phyloP scores from a whole-genome alignment of 2,113 vertebrate genomes.

The Hylia prasina region DNA sequence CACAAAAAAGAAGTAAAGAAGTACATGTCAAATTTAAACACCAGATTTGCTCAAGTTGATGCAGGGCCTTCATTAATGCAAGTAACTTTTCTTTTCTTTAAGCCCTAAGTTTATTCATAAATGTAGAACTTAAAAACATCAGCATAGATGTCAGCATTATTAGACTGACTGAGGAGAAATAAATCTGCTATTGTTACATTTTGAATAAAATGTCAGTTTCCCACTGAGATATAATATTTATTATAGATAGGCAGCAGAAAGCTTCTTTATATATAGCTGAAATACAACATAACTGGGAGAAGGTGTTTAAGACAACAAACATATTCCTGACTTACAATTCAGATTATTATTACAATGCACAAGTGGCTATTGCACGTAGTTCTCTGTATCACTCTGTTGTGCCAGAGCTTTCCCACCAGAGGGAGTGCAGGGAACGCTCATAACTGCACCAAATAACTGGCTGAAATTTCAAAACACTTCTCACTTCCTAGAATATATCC shows the following conservation, averaged over 20 bases:
- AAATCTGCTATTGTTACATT: neutral
- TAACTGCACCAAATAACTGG: neutral
- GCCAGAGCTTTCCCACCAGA: neutral
- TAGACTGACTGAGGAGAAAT: neutral
- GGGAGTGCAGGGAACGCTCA: neutral
- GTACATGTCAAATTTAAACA: neutral
- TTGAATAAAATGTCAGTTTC: neutral
- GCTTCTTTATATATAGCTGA: neutral
- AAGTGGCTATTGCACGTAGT: neutral
- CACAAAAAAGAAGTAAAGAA: neutral
- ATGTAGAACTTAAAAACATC: neutral
- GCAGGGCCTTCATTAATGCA: neutral
- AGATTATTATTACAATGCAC: neutral
- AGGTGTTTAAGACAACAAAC: neutral
- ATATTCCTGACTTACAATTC: neutral
- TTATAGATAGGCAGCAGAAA: neutral
- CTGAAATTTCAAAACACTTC: neutral
- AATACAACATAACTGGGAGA: neutral
- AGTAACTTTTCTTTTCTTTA: neutral
- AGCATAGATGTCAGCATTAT: neutral
- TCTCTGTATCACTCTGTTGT: neutral
- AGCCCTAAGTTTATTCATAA: neutral
- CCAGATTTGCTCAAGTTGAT: neutral
- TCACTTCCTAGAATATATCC: rapidly evolving
- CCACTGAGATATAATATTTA: neutral